These are phyloP conservation scores for Chironomus striatipennis DNA, from an alignment of 1,140 invertebrate species.

Conservation along the genomic window DNA sequence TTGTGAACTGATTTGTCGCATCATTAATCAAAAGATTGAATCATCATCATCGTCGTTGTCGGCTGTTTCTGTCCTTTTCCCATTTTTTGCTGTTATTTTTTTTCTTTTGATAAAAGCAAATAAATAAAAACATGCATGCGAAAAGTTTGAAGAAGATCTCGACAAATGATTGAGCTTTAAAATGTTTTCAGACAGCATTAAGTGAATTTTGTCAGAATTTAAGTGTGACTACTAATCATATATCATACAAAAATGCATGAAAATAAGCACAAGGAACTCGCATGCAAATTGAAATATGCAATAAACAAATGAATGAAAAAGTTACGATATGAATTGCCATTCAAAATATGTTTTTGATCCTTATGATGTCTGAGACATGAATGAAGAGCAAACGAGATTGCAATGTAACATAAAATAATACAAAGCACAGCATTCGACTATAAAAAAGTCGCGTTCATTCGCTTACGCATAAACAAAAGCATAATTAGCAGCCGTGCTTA, in stretches of 20 bases:
- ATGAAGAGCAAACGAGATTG: not conserved
- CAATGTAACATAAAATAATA: not conserved
- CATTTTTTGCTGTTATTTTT: not conserved
- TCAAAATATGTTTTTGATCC: not conserved
- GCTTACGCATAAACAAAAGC: conserved; percentile 6
- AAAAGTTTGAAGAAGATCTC: not conserved
- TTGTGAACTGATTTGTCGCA: not conserved
- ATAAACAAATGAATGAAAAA: not conserved
- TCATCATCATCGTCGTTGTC: not conserved
- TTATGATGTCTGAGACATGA: not conserved
- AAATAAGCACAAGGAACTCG: too few relatives aligned
- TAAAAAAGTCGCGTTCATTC: not conserved
- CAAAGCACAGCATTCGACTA: not conserved
- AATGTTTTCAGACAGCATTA: too few relatives aligned
- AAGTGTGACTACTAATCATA: too few relatives aligned
- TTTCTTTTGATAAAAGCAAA: not conserved
- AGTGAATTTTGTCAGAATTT: too few relatives aligned
- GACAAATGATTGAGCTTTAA: too few relatives aligned
- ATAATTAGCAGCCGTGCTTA: conserved; percentile 2
- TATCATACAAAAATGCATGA: too few relatives aligned
- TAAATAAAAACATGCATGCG: not conserved
- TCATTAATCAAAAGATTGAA: not conserved
- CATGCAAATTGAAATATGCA: too few relatives aligned
- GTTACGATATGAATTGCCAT: not conserved
- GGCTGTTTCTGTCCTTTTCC: not conserved